These are phyloP conservation scores for Penelope pileata DNA, from an alignment of 2,113 vertebrate species.

Conservation along the genomic window DNA sequence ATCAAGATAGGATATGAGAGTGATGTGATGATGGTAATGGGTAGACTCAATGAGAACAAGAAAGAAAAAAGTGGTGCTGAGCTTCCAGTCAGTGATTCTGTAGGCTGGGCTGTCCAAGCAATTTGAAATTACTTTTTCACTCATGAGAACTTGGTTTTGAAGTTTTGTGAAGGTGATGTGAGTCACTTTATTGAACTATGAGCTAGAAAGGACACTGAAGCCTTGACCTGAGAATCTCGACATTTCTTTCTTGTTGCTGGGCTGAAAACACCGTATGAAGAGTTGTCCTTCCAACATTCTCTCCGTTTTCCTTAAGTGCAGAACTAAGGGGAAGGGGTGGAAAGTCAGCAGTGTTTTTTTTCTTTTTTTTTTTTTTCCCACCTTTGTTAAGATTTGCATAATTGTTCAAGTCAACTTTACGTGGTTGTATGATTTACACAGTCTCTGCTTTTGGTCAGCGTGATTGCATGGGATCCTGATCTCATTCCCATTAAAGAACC, in stretches of 20 bases:
- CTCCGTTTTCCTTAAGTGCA: neutral
- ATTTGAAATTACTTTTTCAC: neutral
- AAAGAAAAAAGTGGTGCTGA: neutral
- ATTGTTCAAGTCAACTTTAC: neutral
- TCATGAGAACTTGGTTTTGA: neutral
- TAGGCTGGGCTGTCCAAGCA: neutral
- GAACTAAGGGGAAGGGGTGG: neutral
- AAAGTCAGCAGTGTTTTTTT: neutral
- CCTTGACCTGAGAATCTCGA: neutral
- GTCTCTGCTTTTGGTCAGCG: neutral
- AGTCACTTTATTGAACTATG: fast-evolving
- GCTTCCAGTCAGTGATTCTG: neutral
- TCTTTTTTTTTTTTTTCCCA: neutral
- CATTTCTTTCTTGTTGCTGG: neutral
- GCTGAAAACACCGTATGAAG: neutral
- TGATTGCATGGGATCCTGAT: neutral
- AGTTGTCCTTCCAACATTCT: neutral
- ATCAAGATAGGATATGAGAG: neutral
- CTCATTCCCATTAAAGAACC: neutral
- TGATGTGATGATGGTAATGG: neutral
- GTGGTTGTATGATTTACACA: neutral
- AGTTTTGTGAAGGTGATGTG: neutral
- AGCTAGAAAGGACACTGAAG: neutral
- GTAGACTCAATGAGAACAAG: neutral
- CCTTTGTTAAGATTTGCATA: neutral